Evolutionary conservation across 2,888 invertebrate genomes (phyloP), one percentile per base, ranked within the genome.

Genomic region (Tipula lateralis): DNA sequence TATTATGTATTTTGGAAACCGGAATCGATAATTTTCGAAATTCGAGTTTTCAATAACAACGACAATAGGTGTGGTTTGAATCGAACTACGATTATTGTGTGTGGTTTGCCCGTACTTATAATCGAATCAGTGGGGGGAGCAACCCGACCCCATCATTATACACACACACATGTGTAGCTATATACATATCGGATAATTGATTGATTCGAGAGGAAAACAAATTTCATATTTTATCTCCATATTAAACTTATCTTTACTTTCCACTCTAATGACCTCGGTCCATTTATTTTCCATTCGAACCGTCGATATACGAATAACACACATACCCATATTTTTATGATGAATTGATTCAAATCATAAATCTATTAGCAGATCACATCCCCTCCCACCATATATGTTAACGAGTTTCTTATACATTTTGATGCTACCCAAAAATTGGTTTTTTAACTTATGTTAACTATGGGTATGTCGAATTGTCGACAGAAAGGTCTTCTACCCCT

Each of bases 101-200:
- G 66, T 24, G 66, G 66, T 66, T 66, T 66, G 5, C 0, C 44
- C 9, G 9, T 24, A 39, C 39, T 66, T 66, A 24, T 24, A 66
- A 24, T 24, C n/a, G 9, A 9, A 4, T 44, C 44, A 44, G 16
- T 44, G 44, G 16, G 1, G 44, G 24, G 24, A 66, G 7, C 66
- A n/a, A n/a, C 44, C 44, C 3, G 1, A 66, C 2, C 36, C n/a
- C n/a, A 66, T 9, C 9, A 66, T 24, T 24, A 66, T 24, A 66
- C 24, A 44, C 44, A 16, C 44, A 44, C 44, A 44, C 44, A 44
- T 3, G 5, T n/a, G n/a, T 39, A 36, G 16, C 44, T n/a, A n/a
- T n/a, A n/a, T n/a, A n/a, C n/a, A n/a, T n/a, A 44, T n/a, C 44
- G 44, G n/a, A 66, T 66, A 66, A 66, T 66, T 66, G 66, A 66